A percentile compares a stretch with the other conserved stretches of the same genome.
Evolutionary conservation across 1,140 invertebrate species (phyloP).

Genomic region (Chironomus striatipennis): DNA sequence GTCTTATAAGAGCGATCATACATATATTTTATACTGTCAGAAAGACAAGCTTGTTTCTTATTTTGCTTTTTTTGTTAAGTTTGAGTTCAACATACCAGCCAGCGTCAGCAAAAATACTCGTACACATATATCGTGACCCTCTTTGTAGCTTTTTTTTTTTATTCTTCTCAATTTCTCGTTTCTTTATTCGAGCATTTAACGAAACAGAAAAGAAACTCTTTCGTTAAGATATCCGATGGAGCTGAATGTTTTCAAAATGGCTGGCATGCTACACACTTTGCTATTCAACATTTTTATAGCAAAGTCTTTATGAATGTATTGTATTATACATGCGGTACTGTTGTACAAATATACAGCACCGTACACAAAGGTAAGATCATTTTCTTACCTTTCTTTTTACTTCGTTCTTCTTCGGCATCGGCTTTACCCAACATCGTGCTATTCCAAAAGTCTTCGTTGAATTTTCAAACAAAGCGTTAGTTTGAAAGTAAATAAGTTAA

Average conservation of each 20-base stretch:
- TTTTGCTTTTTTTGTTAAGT: too few relatives aligned
- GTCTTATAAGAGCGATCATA: background rate
- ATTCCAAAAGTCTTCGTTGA: background rate
- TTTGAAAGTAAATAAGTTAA: constrained; percentile 12
- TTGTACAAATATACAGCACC: background rate
- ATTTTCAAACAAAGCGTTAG: background rate
- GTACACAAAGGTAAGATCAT: background rate
- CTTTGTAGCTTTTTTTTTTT: background rate
- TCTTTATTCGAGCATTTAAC: background rate
- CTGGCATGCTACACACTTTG: background rate
- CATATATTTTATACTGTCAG: background rate
- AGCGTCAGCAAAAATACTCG: background rate
- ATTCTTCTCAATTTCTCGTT: background rate
- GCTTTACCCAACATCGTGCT: background rate
- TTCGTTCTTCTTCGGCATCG: constrained; percentile 3
- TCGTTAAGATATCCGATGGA: background rate
- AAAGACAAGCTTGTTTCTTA: too few relatives aligned
- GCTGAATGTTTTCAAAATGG: background rate
- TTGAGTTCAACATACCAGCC: background rate
- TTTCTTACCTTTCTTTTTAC: constrained; percentile 17
- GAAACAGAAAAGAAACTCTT: background rate
- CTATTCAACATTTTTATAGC: constrained; percentile 16
- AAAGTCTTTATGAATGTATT: background rate
- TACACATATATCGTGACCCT: constrained; percentile 1
- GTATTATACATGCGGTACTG: background rate